Evolutionary conservation across 2,888 invertebrate genomes (phyloP).

Genomic region (Cheilosia vulpina): DNA sequence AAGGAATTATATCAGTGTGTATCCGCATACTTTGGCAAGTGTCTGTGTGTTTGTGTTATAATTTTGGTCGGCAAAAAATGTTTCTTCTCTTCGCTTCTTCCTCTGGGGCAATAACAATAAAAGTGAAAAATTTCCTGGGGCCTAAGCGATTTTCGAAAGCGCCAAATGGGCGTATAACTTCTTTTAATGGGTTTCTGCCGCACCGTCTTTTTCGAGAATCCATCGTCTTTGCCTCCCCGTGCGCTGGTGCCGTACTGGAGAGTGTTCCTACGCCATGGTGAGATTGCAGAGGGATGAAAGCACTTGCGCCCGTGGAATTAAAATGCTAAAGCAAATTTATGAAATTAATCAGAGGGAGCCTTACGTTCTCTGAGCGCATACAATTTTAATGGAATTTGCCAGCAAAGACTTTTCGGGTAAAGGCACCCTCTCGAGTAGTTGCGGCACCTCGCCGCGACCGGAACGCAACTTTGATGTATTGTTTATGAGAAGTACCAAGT

Average conservation of each 20-base stretch:
- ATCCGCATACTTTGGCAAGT: conserved; percentile 4
- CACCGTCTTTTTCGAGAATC: conserved; percentile 59
- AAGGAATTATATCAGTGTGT: conserved; percentile 69
- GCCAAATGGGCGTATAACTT: conserved; percentile 76
- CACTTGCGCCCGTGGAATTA: conserved; percentile 64
- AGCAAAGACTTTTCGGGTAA: not conserved
- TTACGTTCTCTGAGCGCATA: conserved; percentile 58
- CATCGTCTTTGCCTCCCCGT: conserved; percentile 30
- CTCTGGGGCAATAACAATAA: conserved; percentile 74
- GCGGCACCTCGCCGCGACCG: conserved; percentile 7
- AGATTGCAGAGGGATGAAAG: conserved; percentile 40
- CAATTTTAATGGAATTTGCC: conserved; percentile 71
- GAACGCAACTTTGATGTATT: conserved; percentile 60
- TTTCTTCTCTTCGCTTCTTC: conserved; percentile 38
- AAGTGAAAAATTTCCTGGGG: conserved; percentile 75
- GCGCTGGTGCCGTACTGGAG: not conserved
- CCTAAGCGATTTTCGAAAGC: conserved; percentile 76
- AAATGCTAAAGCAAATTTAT: conserved; percentile 74
- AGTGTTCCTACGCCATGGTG: not conserved
- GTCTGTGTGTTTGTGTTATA: conserved; percentile 58
- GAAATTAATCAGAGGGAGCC: conserved; percentile 73
- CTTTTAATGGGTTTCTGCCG: conserved; percentile 70
- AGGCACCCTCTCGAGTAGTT: conserved; percentile 13
- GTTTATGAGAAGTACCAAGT: conserved; percentile 42
- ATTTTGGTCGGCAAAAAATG: conserved; percentile 53